phyloP scores from a whole-genome alignment of 2,113 vertebrate species.

The Melanotaenia duboulayi region DNA sequence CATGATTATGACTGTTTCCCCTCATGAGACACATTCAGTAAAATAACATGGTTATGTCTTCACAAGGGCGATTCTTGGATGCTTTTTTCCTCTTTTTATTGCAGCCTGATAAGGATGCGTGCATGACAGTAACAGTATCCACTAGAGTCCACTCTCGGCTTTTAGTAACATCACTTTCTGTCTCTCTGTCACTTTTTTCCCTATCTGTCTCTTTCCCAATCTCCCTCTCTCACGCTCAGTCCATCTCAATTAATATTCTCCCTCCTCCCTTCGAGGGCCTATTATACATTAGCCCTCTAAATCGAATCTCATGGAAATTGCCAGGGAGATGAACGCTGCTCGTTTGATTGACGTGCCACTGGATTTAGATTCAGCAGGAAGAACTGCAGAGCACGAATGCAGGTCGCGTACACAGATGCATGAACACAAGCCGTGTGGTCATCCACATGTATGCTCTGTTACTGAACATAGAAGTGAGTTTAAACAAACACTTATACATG shows the following conservation, averaged over 20 bases:
- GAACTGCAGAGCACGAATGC: constrained; percentile 46
- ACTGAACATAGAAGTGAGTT: constrained; percentile 1
- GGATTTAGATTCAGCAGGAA: constrained; percentile 60
- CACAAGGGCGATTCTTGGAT: background rate
- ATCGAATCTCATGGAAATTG: constrained; percentile 77
- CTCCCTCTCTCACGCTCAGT: constrained; percentile 48
- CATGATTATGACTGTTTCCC: too few relatives aligned
- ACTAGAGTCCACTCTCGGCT: constrained; percentile 74
- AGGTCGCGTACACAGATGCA: constrained; percentile 26
- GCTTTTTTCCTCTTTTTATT: background rate
- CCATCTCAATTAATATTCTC: constrained; percentile 78
- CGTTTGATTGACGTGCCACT: constrained; percentile 70
- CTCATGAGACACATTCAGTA: too few relatives aligned
- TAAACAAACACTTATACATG: background rate
- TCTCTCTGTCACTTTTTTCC: constrained; percentile 26
- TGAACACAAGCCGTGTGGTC: constrained; percentile 23
- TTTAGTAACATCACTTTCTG: constrained; percentile 54
- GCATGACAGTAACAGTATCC: constrained; percentile 51
- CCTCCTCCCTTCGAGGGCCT: constrained; percentile 67
- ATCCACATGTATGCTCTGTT: background rate
- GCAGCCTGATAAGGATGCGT: background rate
- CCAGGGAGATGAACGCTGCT: constrained; percentile 65
- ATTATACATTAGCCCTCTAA: constrained; percentile 78
- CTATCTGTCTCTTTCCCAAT: constrained; percentile 30
- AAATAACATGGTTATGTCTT: background rate